Base-by-base conservation (phyloP, 2,797 vertebrate genomes). In the Microctenopoma stevenorrisi region DNA sequence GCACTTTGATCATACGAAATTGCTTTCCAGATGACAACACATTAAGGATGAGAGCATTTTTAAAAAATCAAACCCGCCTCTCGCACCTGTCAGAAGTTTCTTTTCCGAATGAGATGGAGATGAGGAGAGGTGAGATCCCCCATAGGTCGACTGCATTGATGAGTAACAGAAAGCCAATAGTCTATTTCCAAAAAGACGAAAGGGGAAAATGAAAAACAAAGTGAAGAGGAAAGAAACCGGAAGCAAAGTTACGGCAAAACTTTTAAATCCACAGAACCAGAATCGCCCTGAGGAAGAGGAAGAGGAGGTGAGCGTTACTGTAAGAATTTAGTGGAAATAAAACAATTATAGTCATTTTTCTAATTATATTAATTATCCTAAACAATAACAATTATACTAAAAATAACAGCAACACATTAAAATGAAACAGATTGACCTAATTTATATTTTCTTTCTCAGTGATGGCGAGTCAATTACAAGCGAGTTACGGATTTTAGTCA, bases 1-100 rank as follows among this genome's bases (percentile, higher is more conserved):
- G 78, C 87, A 86, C 87, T 91, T 91, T 92, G 89, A 88, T 91
- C 88, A 89, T 81, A 84, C 67, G 59, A 85, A 84, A 88, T 84
- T 86, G 86, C 81, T 89, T 90, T 91, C 79, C 90, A 89, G 77
- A 88, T 88, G 87, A 89, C 85, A 88, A 86, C 88, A 88, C 85
- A 88, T 89, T 86, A 86, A 89, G 86, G 86, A 86, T 85, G 78
- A 88, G 80, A 87, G 61, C 64, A 73, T 82, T 88, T 89, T 88
- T 49, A 7, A 71, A 69, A 81, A 83, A 86, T 83, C 69, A 85
- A 84, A 83, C 53, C 37, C 67, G 68, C 78, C 62, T 69, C 75
- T 49, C 73, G 69, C 69, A 73, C 64, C 76, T 83, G 67, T 78
- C 74, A 84, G 66, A 82, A 80, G 67, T 85, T 88, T 85, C 47